phyloP scores from a whole-genome alignment of 2,888 invertebrate genomes.

The Himalopsyche tibetana region DNA sequence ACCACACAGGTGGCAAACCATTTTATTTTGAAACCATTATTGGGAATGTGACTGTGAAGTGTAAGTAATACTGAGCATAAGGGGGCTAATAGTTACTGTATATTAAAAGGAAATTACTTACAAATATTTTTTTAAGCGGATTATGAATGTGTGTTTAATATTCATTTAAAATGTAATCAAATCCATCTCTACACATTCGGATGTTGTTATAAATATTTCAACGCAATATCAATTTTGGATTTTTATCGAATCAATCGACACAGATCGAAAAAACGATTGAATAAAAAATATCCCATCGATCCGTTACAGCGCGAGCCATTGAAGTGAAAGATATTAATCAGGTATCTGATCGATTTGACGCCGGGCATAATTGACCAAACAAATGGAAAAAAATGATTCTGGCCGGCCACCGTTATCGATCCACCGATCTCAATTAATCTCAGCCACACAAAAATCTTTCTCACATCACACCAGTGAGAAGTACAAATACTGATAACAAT shows the following conservation, averaged over 20 bases:
- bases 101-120: too few relatives aligned
- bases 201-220: constrained; percentile 26
- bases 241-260: constrained; percentile 28
- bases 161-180: too few relatives aligned
- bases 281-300: constrained; percentile 17
- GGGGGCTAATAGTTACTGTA: too few relatives aligned
- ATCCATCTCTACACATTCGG: not conserved
- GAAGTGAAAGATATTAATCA: constrained; percentile 55
- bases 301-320: constrained; percentile 34
- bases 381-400: constrained; percentile 45
- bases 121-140: too few relatives aligned
- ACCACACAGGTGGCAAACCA: too few relatives aligned
- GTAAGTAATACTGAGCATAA: too few relatives aligned
- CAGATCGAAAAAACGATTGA: constrained; percentile 18
- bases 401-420: constrained; percentile 51
- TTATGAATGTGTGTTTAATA: too few relatives aligned
- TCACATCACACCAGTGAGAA: constrained; percentile 3
- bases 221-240: constrained; percentile 20
- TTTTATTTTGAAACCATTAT: too few relatives aligned
- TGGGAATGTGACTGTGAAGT: too few relatives aligned
- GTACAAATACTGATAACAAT: constrained; percentile 12
- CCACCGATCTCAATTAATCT: constrained; percentile 53
- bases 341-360: constrained; percentile 53
- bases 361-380: constrained; percentile 56
- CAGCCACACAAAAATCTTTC: constrained; percentile 47